These are phyloP conservation scores for Fragum fragum DNA, from an alignment of 2,888 invertebrate genomes.

Conservation along the genomic window DNA sequence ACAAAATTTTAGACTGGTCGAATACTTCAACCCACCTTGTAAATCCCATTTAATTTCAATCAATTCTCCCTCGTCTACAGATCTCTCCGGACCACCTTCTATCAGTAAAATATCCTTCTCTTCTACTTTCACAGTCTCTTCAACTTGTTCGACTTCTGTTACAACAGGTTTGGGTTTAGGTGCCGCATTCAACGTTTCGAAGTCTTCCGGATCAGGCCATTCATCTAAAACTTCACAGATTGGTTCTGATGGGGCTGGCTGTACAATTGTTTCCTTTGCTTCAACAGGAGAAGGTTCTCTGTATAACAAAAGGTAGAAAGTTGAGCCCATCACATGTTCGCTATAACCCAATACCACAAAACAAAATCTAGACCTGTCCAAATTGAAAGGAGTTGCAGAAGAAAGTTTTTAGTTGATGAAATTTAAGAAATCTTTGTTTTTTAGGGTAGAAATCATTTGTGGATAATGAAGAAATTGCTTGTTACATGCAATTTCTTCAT, in stretches of 20 bases:
- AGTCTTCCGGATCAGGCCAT: conserved; percentile 21
- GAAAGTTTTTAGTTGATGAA: too few species aligned
- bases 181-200: background rate
- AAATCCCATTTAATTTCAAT: conserved; percentile 27
- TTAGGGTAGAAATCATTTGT: too few species aligned
- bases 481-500: too few species aligned
- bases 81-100: background rate
- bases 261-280: background rate
- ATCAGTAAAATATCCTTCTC: background rate
- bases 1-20: too few species aligned
- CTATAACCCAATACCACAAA: too few species aligned
- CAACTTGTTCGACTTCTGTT: background rate
- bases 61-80: conserved; percentile 23
- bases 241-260: background rate
- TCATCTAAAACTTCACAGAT: conserved; percentile 21
- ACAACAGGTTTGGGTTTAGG: background rate
- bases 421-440: too few species aligned
- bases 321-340: too few species aligned
- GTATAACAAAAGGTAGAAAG: too few species aligned
- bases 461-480: too few species aligned
- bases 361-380: too few species aligned
- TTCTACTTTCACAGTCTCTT: background rate
- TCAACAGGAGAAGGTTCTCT: conserved; percentile 1
- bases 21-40: conserved; percentile 16
- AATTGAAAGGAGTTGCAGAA: too few species aligned